Evolutionary conservation across 2,113 vertebrate genomes (phyloP).

Genomic region (Cheirogaleus medius): DNA sequence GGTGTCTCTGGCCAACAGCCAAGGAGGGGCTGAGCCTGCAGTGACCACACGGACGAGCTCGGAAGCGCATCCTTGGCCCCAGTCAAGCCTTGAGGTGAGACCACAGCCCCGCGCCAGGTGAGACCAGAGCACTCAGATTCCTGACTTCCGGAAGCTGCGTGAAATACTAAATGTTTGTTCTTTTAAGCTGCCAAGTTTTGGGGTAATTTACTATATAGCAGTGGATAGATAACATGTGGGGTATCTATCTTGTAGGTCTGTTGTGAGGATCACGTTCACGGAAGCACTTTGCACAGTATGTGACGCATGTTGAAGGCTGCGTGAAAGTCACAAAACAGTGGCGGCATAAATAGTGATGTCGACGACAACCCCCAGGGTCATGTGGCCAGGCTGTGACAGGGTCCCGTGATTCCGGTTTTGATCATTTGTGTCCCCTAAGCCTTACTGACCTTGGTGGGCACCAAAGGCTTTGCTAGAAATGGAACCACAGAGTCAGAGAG

Average conservation of each 20-base stretch:
- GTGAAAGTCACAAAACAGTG: accelerated
- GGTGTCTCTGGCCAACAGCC: neutral
- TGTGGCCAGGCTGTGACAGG: accelerated
- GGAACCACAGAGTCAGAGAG: neutral
- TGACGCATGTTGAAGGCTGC: accelerated
- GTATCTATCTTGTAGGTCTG: neutral
- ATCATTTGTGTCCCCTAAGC: neutral
- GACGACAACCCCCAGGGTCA: accelerated
- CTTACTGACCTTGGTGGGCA: neutral
- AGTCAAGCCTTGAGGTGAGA: neutral
- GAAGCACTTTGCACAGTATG: neutral
- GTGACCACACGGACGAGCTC: accelerated
- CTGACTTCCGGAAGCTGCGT: accelerated
- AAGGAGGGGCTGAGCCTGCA: neutral
- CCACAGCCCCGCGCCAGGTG: accelerated
- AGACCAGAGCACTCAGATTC: neutral
- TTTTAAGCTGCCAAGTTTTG: neutral
- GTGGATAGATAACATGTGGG: neutral
- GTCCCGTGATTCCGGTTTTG: neutral
- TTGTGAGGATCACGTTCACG: neutral
- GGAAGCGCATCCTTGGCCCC: too few relatives aligned
- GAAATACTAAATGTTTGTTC: neutral
- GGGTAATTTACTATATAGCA: neutral
- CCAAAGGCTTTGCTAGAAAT: neutral
- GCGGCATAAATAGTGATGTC: too few relatives aligned